phyloP scores from a whole-genome alignment of 2,797 vertebrate species.

The Sebastes taczanowskii region DNA sequence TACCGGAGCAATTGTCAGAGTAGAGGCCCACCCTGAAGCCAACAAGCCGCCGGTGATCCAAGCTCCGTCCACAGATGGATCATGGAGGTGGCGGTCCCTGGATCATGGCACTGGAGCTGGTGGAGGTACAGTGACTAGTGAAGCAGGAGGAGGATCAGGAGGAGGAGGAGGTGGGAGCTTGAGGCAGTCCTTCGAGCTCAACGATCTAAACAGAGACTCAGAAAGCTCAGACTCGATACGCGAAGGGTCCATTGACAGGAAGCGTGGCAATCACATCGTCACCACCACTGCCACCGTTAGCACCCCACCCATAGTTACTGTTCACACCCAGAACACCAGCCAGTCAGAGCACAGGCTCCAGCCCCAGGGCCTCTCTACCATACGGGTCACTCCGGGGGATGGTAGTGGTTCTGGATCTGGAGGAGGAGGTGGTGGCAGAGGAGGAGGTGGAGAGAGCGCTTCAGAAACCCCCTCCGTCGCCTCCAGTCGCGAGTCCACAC shows the following conservation, averaged over 20 bases:
- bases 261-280: slow-evolving; percentile 80
- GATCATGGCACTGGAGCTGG: slow-evolving; percentile 74
- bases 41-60: slow-evolving; percentile 91
- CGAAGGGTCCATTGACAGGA: slow-evolving; percentile 90
- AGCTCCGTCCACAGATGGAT: slow-evolving; percentile 90
- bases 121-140: background rate
- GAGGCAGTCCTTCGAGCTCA: slow-evolving; percentile 93
- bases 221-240: slow-evolving; percentile 91
- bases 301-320: slow-evolving; percentile 70
- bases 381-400: slow-evolving; percentile 94
- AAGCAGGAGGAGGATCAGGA: slow-evolving; percentile 21
- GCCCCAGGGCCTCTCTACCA: slow-evolving; percentile 89
- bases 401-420: slow-evolving; percentile 72
- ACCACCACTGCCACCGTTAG: slow-evolving; percentile 64
- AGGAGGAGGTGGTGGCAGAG: slow-evolving; percentile 30
- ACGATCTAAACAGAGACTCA: slow-evolving; percentile 94
- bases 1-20: slow-evolving; percentile 87
- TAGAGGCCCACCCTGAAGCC: slow-evolving; percentile 95
- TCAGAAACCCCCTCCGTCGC: slow-evolving; percentile 90
- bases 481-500: slow-evolving; percentile 93
- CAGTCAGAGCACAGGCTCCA: slow-evolving; percentile 82
- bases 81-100: slow-evolving; percentile 96
- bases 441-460: slow-evolving; percentile 74
- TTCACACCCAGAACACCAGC: slow-evolving; percentile 78
- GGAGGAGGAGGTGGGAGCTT: slow-evolving; percentile 76